Conservation (phyloP, 2,888 invertebrate species). For the Drosophila mimetica region DNA sequence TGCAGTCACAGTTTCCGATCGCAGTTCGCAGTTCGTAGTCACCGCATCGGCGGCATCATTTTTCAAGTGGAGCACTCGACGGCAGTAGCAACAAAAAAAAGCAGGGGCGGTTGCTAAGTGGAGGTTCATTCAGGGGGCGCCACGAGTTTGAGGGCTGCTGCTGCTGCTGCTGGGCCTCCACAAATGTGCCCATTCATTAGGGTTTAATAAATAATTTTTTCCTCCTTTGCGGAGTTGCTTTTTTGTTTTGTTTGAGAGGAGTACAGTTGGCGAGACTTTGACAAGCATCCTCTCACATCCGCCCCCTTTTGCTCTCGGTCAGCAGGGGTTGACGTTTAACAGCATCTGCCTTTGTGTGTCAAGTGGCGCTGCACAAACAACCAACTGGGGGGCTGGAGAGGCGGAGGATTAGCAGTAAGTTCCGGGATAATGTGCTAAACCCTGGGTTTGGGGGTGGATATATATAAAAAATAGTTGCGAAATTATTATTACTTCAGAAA, state of each 20-base stretch:
- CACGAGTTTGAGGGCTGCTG: conserved; percentile 22
- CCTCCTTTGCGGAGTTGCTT: conserved; percentile 33
- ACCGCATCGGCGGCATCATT: conserved; percentile 65
- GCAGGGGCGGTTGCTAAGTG: conserved; percentile 11
- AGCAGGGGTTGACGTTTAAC: conserved; percentile 51
- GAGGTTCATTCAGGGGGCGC: neutral
- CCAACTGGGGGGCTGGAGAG: neutral
- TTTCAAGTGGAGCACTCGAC: conserved; percentile 69
- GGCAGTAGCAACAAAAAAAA: conserved; percentile 31
- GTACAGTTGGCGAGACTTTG: conserved; percentile 54
- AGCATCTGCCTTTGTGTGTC: conserved; percentile 59
- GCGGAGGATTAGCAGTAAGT: conserved; percentile 16
- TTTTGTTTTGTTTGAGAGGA: conserved; percentile 29
- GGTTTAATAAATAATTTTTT: conserved; percentile 73
- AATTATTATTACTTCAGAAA: neutral
- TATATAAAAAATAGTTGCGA: neutral
- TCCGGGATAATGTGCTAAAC: conserved; percentile 16
- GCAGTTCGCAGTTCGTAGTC: conserved; percentile 39
- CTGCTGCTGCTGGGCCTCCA: conserved; percentile 43
- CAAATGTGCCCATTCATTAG: conserved; percentile 79
- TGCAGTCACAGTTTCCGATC: conserved; percentile 58
- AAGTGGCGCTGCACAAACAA: conserved; percentile 44
- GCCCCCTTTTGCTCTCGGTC: conserved; percentile 2
- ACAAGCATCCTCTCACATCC: conserved; percentile 25
- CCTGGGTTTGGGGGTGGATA: neutral